Evolutionary conservation across 2,113 vertebrate species (phyloP).

Genomic region (Serinus canaria): DNA sequence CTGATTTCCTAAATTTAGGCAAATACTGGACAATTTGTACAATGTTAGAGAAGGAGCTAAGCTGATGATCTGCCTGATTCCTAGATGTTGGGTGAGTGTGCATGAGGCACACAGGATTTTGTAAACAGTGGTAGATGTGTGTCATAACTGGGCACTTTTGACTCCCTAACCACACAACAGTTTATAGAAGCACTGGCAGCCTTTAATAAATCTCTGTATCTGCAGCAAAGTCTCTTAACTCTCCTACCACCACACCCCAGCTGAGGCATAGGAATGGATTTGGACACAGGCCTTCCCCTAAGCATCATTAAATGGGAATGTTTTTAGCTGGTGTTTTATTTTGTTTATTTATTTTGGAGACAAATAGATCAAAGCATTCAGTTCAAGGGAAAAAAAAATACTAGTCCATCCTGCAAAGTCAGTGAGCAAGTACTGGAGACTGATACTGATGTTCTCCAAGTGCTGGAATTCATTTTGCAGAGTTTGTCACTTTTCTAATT

Average conservation of each 20-base stretch:
- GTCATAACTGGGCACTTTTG: not conserved
- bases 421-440: not conserved
- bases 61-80: not conserved
- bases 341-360: slow-evolving; percentile 6
- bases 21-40: not conserved
- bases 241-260: not conserved
- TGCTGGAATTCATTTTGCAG: slow-evolving; percentile 34
- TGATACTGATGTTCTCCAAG: slow-evolving; percentile 25
- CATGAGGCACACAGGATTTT: not conserved
- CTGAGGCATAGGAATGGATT: not conserved
- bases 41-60: not conserved
- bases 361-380: not conserved
- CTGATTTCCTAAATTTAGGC: not conserved
- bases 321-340: not conserved
- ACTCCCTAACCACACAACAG: not conserved
- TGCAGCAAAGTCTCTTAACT: not conserved
- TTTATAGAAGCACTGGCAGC: not conserved
- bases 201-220: not conserved
- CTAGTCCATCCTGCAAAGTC: not conserved
- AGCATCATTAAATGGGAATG: not conserved
- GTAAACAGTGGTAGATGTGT: not conserved
- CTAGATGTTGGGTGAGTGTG: not conserved
- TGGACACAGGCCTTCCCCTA: not conserved
- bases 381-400: not conserved
- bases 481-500: slow-evolving; percentile 50